A percentile compares a stretch with the other conserved stretches of the same genome.
Evolutionary conservation across 2,113 vertebrate genomes (phyloP).

Genomic region (Nothoprocta pentlandii): DNA sequence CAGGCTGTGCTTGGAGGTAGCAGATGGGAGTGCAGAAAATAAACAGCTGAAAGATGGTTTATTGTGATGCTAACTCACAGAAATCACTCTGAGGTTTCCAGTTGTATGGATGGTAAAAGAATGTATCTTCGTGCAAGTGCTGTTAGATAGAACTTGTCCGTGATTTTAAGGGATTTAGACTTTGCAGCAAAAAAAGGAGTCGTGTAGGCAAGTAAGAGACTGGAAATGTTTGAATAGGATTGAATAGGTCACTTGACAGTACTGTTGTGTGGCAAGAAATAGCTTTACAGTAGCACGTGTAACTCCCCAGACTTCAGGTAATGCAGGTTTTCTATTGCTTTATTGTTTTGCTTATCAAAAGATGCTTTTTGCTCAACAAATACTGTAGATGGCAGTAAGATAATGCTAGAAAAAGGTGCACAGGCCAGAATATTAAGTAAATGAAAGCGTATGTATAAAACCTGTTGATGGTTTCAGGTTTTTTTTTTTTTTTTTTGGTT

Average conservation of each 20-base stretch:
- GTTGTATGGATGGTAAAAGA: background rate
- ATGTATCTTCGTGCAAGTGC: background rate
- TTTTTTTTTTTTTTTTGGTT: background rate
- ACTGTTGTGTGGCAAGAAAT: background rate
- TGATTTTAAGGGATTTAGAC: background rate
- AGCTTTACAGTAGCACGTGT: background rate
- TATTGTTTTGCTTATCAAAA: background rate
- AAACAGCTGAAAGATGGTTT: background rate
- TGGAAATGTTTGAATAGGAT: background rate
- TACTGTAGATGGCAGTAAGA: slow-evolving; percentile 62
- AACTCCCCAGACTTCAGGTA: background rate
- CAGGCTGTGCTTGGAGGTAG: background rate
- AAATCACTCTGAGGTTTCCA: background rate
- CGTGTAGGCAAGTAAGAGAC: background rate
- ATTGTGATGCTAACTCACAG: background rate
- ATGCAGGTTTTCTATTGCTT: background rate
- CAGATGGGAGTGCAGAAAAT: background rate
- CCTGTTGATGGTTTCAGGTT: background rate
- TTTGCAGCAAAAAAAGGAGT: background rate
- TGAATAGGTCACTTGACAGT: background rate
- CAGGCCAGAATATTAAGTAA: background rate
- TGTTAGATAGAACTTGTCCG: background rate
- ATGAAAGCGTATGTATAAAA: background rate
- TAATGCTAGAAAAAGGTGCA: background rate
- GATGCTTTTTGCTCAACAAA: background rate